phyloP scores from a whole-genome alignment of 1,140 invertebrate genomes.

The Planococcus citri region DNA sequence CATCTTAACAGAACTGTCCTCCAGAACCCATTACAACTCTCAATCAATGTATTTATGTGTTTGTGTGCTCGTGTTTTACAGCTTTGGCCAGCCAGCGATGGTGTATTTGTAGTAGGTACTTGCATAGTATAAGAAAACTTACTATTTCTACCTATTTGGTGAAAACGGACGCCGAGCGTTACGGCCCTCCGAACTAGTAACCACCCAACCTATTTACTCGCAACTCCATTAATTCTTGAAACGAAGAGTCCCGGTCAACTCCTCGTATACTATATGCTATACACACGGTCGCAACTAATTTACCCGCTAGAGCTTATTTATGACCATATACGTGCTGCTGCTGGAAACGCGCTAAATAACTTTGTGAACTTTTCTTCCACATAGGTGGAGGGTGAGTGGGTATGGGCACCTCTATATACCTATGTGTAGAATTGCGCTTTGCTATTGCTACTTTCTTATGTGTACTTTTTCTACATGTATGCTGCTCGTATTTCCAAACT shows the following conservation, averaged over 20 bases:
- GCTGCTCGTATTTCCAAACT: too few species aligned
- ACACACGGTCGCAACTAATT: neutral
- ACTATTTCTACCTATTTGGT: too few species aligned
- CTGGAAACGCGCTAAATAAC: neutral
- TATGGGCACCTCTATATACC: too few species aligned
- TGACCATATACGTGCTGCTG: neutral
- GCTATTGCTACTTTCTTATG: too few species aligned
- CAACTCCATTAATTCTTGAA: conserved; percentile 7
- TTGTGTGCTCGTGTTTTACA: neutral
- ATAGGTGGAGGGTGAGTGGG: too few species aligned
- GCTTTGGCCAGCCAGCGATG: too few species aligned
- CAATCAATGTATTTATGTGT: neutral
- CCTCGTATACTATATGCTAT: too few species aligned
- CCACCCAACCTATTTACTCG: conserved; percentile 1
- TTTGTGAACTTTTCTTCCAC: conserved; percentile 1
- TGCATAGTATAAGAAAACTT: too few species aligned
- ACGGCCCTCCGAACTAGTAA: neutral
- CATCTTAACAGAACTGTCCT: conserved; percentile 1
- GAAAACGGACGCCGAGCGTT: too few species aligned
- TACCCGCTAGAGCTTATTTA: neutral
- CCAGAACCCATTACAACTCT: conserved; percentile 6
- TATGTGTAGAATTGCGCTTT: too few species aligned
- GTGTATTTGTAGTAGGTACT: too few species aligned
- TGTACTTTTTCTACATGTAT: too few species aligned
- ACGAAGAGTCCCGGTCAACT: neutral